Percentiles rank a stretch among this genome's conserved stretches.
Evolutionary conservation across 2,888 invertebrate genomes (phyloP).

Genomic region (Thysanoteuthis rhombus): DNA sequence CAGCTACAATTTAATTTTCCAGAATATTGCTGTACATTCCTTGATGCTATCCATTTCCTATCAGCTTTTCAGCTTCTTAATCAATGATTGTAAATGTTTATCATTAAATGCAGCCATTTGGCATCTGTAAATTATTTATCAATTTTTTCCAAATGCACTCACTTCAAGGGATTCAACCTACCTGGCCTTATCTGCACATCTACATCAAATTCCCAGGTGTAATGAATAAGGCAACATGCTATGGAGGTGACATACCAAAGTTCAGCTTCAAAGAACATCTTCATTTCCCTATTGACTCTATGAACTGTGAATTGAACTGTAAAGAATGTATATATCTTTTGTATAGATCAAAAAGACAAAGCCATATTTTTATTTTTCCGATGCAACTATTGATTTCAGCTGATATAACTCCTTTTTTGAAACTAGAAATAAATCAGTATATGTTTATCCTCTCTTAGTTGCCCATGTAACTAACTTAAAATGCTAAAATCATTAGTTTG

Average conservation of each 20-base stretch:
- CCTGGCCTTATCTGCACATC: background rate
- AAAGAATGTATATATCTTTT: background rate
- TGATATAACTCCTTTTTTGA: background rate
- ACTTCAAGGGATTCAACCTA: background rate
- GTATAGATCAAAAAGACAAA: background rate
- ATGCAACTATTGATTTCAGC: background rate
- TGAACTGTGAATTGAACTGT: background rate
- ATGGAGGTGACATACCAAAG: background rate
- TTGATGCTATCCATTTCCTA: background rate
- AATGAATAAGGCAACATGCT: background rate
- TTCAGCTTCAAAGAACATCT: background rate
- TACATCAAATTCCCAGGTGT: background rate
- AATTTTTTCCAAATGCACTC: background rate
- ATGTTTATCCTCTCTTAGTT: background rate
- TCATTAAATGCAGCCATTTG: background rate
- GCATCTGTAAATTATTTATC: background rate
- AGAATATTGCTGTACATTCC: background rate
- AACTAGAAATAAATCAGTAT: background rate
- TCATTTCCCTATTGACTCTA: background rate
- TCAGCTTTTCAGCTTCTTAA: background rate
- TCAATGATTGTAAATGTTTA: background rate
- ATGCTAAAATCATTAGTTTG: background rate
- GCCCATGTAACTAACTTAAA: background rate
- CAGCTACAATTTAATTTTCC: background rate
- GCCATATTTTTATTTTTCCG: background rate